Conservation (phyloP, 2,888 invertebrate genomes). For the Augochlorella aurata region DNA sequence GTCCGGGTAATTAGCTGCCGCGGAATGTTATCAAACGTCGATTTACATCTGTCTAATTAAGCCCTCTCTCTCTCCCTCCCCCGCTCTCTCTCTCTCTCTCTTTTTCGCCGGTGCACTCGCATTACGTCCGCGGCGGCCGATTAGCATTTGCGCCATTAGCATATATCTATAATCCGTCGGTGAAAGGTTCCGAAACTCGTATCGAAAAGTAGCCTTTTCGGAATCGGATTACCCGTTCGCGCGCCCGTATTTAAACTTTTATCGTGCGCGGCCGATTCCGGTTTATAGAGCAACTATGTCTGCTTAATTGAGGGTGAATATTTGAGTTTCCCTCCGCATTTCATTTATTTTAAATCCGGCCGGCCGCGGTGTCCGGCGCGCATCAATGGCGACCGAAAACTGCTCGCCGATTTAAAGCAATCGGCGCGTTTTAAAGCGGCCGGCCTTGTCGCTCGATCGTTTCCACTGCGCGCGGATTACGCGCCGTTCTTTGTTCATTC, state of each 20-base stretch:
- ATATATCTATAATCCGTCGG: conserved; percentile 29
- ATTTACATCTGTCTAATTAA: conserved; percentile 63
- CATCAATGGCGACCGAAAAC: neutral
- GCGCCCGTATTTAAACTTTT: conserved; percentile 27
- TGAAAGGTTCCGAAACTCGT: conserved; percentile 45
- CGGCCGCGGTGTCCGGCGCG: neutral
- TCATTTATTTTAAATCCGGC: conserved; percentile 16
- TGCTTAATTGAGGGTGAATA: conserved; percentile 18
- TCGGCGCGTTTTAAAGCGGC: neutral
- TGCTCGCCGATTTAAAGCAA: neutral
- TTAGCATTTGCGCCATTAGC: conserved; percentile 42
- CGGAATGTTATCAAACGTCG: conserved; percentile 52
- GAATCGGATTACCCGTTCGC: conserved; percentile 34
- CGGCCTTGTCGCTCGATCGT: too few relatives aligned
- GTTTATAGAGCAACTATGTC: conserved; percentile 13
- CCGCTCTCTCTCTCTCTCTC: neutral
- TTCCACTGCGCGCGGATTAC: too few relatives aligned
- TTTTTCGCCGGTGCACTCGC: neutral
- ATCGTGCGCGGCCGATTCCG: neutral
- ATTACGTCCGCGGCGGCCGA: conserved; percentile 25
- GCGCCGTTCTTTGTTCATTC: too few relatives aligned
- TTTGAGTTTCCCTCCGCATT: neutral
- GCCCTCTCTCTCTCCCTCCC: neutral
- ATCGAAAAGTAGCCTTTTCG: conserved; percentile 14
- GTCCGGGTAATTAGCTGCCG: conserved; percentile 49